Evolutionary conservation across 2,888 invertebrate species (phyloP), one percentile per base, ranked within the genome.

Genomic region (Oscheius onirici): DNA sequence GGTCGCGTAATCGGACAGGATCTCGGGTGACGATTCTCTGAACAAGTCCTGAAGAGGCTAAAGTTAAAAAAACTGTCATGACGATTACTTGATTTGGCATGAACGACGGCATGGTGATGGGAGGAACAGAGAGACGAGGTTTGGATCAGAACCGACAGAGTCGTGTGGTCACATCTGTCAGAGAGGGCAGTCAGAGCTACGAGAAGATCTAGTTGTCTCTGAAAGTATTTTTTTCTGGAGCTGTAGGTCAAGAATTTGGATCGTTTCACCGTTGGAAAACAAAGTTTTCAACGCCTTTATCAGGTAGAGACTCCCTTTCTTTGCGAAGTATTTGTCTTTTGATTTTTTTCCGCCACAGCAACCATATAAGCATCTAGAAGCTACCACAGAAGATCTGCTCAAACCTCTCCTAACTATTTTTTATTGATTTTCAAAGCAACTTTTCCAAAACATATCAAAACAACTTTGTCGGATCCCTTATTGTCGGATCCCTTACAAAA

Each of bases 1-100:
- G 75, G 54, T 86, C 84, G 22, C 77, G 71, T 49, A 86, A 73
- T 15, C 86, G 76, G 34, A 78, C 77, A 6, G 84, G 81, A 71
- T 86, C 86, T 22, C 83, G 76, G n/a, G 83, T 85, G 6, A 86
- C 79, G 26, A 86, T 83, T 11, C 85, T 72, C 67, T 86, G 86
- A n/a, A 86, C 84, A 22, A 86, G 75, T 44, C 83, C 81, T 84
- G 24, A 58, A 68, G 8, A 3, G n/a, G 3, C 13, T n/a, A 3
- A 3, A n/a, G 3, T 46, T 13, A 15, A 13, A 17, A 3, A 13
- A 54, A 54, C n/a, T n/a, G n/a, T n/a, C n/a, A n/a, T n/a, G n/a
- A 26, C 5, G 28, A 46, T 26, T 24, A 77, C 77, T 74, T 54
- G 79, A 79, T 65, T 87, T 86, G 15, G 83, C 81, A 72, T 86